A percentile compares a stretch with the other conserved stretches of the same genome.
Conservation (phyloP, 2,888 invertebrate genomes). For the Apamea epomidion region DNA sequence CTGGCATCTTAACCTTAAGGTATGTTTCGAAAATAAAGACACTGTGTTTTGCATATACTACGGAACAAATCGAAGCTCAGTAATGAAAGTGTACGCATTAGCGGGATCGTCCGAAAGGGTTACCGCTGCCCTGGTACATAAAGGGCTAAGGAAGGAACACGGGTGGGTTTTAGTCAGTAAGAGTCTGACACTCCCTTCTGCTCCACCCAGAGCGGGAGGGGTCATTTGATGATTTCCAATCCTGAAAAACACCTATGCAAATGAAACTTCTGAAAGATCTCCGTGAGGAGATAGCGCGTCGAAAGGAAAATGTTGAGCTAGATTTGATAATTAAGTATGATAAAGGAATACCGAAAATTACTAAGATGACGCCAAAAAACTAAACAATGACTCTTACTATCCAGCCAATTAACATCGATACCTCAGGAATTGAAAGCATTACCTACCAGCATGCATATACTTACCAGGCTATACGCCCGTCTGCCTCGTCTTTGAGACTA, state of each 20-base stretch:
- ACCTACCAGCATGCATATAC: constrained; percentile 7
- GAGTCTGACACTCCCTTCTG: too few relatives aligned
- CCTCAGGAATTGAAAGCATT: not conserved
- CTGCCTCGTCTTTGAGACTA: too few relatives aligned
- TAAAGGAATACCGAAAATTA: constrained; percentile 6
- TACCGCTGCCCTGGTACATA: too few relatives aligned
- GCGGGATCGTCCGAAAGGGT: too few relatives aligned
- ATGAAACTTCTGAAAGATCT: constrained; percentile 1
- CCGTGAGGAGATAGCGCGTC: constrained; percentile 1
- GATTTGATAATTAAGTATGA: constrained; percentile 7
- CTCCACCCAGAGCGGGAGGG: too few relatives aligned
- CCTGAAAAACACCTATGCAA: constrained; percentile 8
- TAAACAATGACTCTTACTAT: not conserved
- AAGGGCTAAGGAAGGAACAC: too few relatives aligned
- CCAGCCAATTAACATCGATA: not conserved
- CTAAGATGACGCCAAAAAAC: constrained; percentile 1
- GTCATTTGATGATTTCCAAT: too few relatives aligned
- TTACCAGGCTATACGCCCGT: not conserved
- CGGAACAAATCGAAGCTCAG: not conserved
- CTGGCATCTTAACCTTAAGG: too few relatives aligned
- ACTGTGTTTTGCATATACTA: too few relatives aligned
- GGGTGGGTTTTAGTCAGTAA: too few relatives aligned
- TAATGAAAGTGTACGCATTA: not conserved
- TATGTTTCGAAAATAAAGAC: too few relatives aligned
- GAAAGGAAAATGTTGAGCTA: constrained; percentile 1